phyloP scores from a whole-genome alignment of 2,797 vertebrate species.

The Knipowitschia caucasica region DNA sequence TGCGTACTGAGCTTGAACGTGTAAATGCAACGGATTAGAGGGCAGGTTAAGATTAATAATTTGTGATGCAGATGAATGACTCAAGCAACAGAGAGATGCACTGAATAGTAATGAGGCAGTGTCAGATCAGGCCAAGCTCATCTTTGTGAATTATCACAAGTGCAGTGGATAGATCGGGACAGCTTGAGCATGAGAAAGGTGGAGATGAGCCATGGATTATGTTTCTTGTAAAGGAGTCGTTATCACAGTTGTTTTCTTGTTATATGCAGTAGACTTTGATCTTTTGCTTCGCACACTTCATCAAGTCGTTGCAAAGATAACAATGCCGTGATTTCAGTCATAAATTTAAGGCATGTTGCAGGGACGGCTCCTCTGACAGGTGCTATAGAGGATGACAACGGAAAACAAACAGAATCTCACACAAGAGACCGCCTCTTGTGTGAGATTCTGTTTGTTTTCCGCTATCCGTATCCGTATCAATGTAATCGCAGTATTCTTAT shows the following conservation, averaged over 20 bases:
- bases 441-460: too few relatives aligned
- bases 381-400: not conserved
- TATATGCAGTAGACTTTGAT: not conserved
- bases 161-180: constrained; percentile 18
- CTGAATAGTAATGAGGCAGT: constrained; percentile 48
- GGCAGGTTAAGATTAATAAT: constrained; percentile 41
- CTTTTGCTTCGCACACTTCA: constrained; percentile 1
- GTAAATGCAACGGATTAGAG: constrained; percentile 21
- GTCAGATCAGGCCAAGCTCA: constrained; percentile 26
- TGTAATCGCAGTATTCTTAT: too few relatives aligned
- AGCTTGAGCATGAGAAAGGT: constrained; percentile 8
- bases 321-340: constrained; percentile 10
- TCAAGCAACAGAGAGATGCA: constrained; percentile 21
- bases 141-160: constrained; percentile 17
- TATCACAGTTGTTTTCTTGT: not conserved
- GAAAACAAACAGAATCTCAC: not conserved
- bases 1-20: constrained; percentile 1
- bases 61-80: constrained; percentile 26
- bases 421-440: not conserved
- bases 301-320: constrained; percentile 25
- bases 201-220: not conserved
- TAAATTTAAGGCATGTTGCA: constrained; percentile 13
- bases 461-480: too few relatives aligned
- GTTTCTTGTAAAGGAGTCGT: too few relatives aligned
- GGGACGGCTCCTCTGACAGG: constrained; percentile 14